phyloP scores from a whole-genome alignment of 2,113 vertebrate species.

The Nettapus auritus region DNA sequence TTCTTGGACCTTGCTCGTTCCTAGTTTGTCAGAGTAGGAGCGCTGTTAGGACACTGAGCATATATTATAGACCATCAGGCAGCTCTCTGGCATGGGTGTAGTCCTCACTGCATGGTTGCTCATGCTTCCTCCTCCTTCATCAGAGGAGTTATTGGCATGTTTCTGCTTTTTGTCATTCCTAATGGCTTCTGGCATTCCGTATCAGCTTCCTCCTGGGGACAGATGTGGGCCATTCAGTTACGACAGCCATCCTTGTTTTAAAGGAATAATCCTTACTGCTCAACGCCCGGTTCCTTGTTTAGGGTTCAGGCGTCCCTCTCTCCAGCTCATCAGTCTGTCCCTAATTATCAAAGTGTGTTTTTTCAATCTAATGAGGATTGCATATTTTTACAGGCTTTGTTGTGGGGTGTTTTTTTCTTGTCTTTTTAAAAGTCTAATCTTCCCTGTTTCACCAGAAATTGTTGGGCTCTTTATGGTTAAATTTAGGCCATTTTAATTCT shows the following conservation, averaged over 20 bases:
- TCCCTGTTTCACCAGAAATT: neutral
- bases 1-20: neutral
- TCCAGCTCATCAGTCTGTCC: neutral
- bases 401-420: neutral
- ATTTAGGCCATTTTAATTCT: neutral
- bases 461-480: neutral
- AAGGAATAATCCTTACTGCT: neutral
- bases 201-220: neutral
- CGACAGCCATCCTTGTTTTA: neutral
- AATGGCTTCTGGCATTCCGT: neutral
- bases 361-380: neutral
- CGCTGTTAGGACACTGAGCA: neutral
- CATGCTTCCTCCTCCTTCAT: neutral
- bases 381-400: neutral
- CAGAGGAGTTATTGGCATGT: neutral
- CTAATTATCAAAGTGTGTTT: neutral
- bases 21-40: neutral
- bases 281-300: neutral
- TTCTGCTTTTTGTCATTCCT: neutral
- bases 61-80: neutral
- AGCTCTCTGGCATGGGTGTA: accelerated
- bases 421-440: neutral
- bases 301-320: neutral
- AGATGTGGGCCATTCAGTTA: neutral
- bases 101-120: neutral